phyloP scores from a whole-genome alignment of 1,140 invertebrate genomes.

The Philotrypesis tridentata region DNA sequence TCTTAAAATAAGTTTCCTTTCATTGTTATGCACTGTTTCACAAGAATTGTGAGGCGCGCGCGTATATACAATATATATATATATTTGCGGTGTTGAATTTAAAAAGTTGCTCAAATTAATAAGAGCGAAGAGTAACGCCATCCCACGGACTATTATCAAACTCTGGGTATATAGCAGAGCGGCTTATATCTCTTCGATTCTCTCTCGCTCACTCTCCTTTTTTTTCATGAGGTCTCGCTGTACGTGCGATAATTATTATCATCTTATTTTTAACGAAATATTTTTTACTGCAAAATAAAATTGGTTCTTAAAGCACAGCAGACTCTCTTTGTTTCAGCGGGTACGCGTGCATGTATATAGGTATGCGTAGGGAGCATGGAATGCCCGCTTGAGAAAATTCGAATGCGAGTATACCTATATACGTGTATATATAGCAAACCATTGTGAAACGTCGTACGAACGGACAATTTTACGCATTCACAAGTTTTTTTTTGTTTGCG shows the following conservation, averaged over 20 bases:
- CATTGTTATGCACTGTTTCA: neutral
- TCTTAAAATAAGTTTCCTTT: neutral
- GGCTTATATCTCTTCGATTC: neutral
- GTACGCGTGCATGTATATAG: too few species aligned
- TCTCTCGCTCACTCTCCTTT: too few species aligned
- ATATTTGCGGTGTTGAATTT: too few species aligned
- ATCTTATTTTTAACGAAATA: neutral
- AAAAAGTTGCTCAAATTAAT: neutral
- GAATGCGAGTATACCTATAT: neutral
- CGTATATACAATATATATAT: too few species aligned
- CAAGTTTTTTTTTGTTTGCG: neutral
- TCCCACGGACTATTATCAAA: neutral
- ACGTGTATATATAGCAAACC: neutral
- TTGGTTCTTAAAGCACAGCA: too few species aligned
- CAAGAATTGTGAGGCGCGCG: neutral
- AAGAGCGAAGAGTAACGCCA: neutral
- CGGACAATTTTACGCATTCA: neutral
- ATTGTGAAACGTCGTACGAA: too few species aligned
- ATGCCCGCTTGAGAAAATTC: too few species aligned
- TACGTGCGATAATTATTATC: neutral
- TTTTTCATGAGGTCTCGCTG: too few species aligned
- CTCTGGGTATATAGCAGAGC: neutral
- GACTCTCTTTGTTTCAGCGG: neutral
- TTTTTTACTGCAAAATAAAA: neutral
- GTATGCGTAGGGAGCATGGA: too few species aligned